Evolutionary conservation across 1,140 invertebrate species (phyloP), one percentile per base, ranked within the genome.

Genomic region (Amyelois transitella): DNA sequence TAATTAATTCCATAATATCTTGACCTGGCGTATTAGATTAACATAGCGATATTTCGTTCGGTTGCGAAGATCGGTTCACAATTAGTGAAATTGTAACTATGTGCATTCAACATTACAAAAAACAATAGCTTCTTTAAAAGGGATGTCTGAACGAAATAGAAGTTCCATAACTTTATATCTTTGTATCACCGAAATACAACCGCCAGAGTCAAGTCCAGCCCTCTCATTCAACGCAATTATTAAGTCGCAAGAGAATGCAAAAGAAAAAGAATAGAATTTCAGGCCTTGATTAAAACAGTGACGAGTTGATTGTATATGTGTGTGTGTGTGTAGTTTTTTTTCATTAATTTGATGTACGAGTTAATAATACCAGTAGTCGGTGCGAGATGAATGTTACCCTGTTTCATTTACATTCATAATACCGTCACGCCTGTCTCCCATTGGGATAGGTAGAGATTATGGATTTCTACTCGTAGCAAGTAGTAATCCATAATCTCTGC

Each of bases 241-340:
- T 74, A 81, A 71, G 81, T 87, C 84, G 64, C 58, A 54, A 43
- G 67, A 60, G 81, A 73, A 87, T 82, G 60, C 67, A 70, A 75
- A 71, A 73, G 61, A 81, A 74, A 71, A 75, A 66, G 10, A 14
- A 81, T 81, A 84, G 81, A 81, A 81, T 76, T 67, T 67, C 66
- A 59, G 64, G 57, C 73, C 63, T 85, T 87, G 79, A 87, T 87
- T 87, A 85, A 87, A 87, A 81, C 75, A 78, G 81, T 82, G 77
- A 86, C 81, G 71, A 73, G 75, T 70, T 81, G 81, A 86, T 86
- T 86, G 81, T 75, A 51, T 22, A n/a, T 48, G n/a, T 12, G 12
- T 19, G 2, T 21, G 12, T 22, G 20, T 48, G 32, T 14, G 14
- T 38, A 10, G 3, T 22, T 21, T n/a, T 0, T n/a, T 48, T 48